Evolutionary conservation across 2,797 vertebrate species (phyloP), one percentile per base, ranked within the genome.

Genomic region (Sphaeramia orbicularis): DNA sequence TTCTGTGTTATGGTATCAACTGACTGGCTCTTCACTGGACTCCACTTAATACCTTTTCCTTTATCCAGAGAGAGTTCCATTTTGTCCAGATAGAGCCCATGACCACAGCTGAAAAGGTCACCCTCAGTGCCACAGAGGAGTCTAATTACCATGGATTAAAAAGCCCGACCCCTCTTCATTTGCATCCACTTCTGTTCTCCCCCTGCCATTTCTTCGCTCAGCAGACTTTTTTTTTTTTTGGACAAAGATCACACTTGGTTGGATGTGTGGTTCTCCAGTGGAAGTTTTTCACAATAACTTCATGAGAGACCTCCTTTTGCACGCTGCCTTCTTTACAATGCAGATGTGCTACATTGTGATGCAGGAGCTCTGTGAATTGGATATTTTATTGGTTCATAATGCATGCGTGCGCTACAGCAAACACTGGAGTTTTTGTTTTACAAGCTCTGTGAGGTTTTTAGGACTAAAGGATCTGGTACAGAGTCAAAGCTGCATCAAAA

Each of bases 61-160:
- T 78, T 82, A n/a, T 78, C 57, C 67, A 73, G 12, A 57, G 35
- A 53, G 63, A 53, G n/a, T 30, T 79, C 65, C 56, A 16, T 64
- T 78, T 67, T 52, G 64, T 78, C 44, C 54, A 64, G 47, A 71
- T 48, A 41, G 57, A 66, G 74, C 78, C 76, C 58, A 36, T 36
- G 65, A 54, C 75, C 57, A 16, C 35, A 42, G 68, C 59, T 65
- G 66, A 78, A 85, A 85, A 90, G 89, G 86, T 90, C 88, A 86
- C 37, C 40, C 45, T 74, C 56, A 2, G 58, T 32, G 76, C 59
- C 76, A 61, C 54, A 0, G 52, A 7, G 27, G 67, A 78, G 74
- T 78, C 76, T 85, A 87, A 90, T 89, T 86, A 89, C 50, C 56
- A 82, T 74, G 71, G 65, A 85, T 87, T 86, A 86, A 90, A 87